phyloP scores from a whole-genome alignment of 2,888 invertebrate genomes.

The Ectropis crepuscularia region DNA sequence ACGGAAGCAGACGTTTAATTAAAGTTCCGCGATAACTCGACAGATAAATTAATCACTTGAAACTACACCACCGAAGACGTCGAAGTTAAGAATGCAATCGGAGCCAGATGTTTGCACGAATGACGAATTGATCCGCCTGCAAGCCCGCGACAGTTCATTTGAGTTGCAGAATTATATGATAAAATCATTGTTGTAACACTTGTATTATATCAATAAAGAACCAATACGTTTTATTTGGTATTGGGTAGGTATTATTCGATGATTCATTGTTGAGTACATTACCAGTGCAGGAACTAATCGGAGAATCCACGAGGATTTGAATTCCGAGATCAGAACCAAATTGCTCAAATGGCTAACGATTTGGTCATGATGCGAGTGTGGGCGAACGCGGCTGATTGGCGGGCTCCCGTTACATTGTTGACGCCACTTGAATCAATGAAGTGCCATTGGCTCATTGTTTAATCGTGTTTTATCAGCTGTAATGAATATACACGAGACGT shows the following conservation, averaged over 20 bases:
- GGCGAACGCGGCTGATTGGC: constrained; percentile 61
- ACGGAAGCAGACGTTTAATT: constrained; percentile 36
- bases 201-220: constrained; percentile 6
- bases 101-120: constrained; percentile 16
- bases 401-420: constrained; percentile 70
- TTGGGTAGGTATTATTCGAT: too few species aligned
- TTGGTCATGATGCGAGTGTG: constrained; percentile 31
- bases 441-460: constrained; percentile 78
- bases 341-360: constrained; percentile 37
- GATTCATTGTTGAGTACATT: background rate
- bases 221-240: too few species aligned
- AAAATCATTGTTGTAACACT: constrained; percentile 6
- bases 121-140: constrained; percentile 15
- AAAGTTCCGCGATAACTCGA: constrained; percentile 33
- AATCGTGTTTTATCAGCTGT: constrained; percentile 81
- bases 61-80: constrained; percentile 13
- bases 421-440: constrained; percentile 80
- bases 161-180: constrained; percentile 1
- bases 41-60: constrained; percentile 25
- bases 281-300: constrained; percentile 9
- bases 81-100: constrained; percentile 21
- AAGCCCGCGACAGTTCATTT: constrained; percentile 2
- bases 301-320: constrained; percentile 25
- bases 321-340: constrained; percentile 39
- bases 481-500: constrained; percentile 56